These are phyloP conservation scores for Hirtodrosophila trivittata DNA, from an alignment of 2,888 invertebrate species.

Conservation along the genomic window DNA sequence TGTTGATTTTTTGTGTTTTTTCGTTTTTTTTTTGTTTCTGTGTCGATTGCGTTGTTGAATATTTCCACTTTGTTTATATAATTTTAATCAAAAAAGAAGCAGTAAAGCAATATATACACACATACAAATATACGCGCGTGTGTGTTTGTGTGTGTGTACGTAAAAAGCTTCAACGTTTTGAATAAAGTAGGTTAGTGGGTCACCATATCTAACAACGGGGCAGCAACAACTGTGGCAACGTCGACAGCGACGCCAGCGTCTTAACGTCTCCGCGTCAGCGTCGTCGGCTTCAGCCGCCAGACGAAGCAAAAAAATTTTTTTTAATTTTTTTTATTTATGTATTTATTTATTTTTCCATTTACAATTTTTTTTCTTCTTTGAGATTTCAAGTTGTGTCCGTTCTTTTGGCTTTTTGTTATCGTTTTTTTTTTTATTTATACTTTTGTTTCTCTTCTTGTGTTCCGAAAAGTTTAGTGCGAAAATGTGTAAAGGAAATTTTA, in stretches of 20 bases:
- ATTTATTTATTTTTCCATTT: slow-evolving; percentile 17
- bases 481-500: slow-evolving; percentile 18
- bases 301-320: slow-evolving; percentile 47
- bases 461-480: slow-evolving; percentile 31
- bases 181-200: slow-evolving; percentile 93
- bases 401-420: no score
- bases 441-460: slow-evolving; percentile 7
- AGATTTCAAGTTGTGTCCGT: slow-evolving; percentile 35
- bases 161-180: slow-evolving; percentile 82
- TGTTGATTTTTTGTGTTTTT: slow-evolving; percentile 47
- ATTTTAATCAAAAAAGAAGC: slow-evolving; percentile 77
- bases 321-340: slow-evolving; percentile 32
- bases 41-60: slow-evolving; percentile 79
- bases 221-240: slow-evolving; percentile 37
- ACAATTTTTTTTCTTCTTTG: slow-evolving; percentile 27
- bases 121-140: slow-evolving; percentile 9
- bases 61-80: slow-evolving; percentile 81
- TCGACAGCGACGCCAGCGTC: slow-evolving; percentile 42
- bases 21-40: slow-evolving; percentile 60
- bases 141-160: slow-evolving; percentile 25
- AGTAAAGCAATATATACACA: slow-evolving; percentile 51
- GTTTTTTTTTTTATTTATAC: slow-evolving; percentile 6
- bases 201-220: slow-evolving; percentile 82
- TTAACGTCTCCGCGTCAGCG: not conserved
- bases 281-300: slow-evolving; percentile 42